A percentile compares a stretch with the other conserved stretches of the same genome.
Conservation (phyloP, 2,888 invertebrate genomes). For the Punctoribates punctum region DNA sequence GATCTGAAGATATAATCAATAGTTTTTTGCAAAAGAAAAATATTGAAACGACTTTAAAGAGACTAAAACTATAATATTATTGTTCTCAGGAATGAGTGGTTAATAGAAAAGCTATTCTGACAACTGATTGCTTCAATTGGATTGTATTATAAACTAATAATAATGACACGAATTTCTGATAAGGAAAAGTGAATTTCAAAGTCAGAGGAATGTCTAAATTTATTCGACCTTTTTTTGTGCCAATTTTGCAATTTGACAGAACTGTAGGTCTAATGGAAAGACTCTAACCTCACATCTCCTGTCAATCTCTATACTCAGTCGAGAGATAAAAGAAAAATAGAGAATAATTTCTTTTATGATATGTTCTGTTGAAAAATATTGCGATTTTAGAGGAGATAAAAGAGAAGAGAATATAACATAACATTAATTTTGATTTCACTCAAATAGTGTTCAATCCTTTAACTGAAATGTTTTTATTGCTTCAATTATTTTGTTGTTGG, state of each 20-base stretch:
- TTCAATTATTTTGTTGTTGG: background rate
- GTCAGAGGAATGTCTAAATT: background rate
- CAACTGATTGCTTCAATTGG: background rate
- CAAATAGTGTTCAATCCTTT: background rate
- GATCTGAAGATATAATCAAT: slow-evolving; percentile 9
- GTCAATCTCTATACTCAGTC: background rate
- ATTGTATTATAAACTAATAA: slow-evolving; percentile 11
- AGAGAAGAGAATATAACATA: background rate
- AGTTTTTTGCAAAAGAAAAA: background rate
- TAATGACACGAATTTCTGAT: background rate
- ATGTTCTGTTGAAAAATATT: background rate
- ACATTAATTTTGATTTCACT: slow-evolving; percentile 7
- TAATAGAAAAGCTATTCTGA: background rate
- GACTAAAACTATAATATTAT: background rate
- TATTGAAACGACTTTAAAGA: background rate
- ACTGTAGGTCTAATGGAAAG: background rate
- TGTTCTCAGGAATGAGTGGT: background rate
- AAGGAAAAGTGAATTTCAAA: background rate
- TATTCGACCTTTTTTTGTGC: background rate
- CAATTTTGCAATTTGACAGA: background rate
- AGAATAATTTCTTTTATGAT: slow-evolving; percentile 15
- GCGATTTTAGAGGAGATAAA: background rate
- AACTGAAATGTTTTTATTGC: background rate
- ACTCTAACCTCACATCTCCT: background rate
- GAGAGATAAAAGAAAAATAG: background rate